phyloP scores from a whole-genome alignment of 2,888 invertebrate species.

The Odontocerum albicorne region DNA sequence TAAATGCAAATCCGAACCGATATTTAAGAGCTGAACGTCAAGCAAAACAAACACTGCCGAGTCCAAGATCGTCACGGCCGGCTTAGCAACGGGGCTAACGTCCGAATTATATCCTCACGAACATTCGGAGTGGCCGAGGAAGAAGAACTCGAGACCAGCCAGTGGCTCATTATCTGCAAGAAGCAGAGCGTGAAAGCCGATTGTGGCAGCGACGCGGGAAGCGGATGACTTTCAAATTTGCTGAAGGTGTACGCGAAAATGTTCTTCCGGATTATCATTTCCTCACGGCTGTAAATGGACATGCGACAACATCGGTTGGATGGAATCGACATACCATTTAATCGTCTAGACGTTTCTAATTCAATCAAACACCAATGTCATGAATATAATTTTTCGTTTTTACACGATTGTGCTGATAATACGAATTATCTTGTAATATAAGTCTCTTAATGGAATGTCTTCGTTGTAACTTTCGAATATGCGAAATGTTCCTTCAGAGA shows the following conservation, averaged over 20 bases:
- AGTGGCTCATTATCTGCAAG: slow-evolving; percentile 24
- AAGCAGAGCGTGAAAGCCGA: slow-evolving; percentile 31
- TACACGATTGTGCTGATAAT: too few species aligned
- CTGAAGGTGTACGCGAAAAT: slow-evolving; percentile 30
- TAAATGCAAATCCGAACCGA: slow-evolving; percentile 5
- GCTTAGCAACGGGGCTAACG: slow-evolving; percentile 28
- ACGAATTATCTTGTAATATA: too few species aligned
- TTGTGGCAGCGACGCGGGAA: slow-evolving; percentile 25
- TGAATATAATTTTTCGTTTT: background rate
- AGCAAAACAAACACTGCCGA: slow-evolving; percentile 6
- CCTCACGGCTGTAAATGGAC: too few species aligned
- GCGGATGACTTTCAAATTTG: slow-evolving; percentile 19
- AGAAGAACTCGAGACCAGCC: slow-evolving; percentile 11
- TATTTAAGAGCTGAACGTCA: background rate
- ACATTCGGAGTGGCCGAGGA: background rate
- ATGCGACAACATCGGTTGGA: too few species aligned
- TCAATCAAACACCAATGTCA: too few species aligned
- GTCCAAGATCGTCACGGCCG: slow-evolving; percentile 18
- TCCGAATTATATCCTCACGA: slow-evolving; percentile 9
- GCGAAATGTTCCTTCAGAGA: too few species aligned
- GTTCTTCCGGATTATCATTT: too few species aligned
- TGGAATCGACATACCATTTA: too few species aligned
- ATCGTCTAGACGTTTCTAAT: too few species aligned
- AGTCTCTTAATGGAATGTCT: too few species aligned
- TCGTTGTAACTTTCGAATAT: too few species aligned